These are phyloP conservation scores for Avahi laniger DNA, from an alignment of 2,797 vertebrate genomes.

Conservation along the genomic window DNA sequence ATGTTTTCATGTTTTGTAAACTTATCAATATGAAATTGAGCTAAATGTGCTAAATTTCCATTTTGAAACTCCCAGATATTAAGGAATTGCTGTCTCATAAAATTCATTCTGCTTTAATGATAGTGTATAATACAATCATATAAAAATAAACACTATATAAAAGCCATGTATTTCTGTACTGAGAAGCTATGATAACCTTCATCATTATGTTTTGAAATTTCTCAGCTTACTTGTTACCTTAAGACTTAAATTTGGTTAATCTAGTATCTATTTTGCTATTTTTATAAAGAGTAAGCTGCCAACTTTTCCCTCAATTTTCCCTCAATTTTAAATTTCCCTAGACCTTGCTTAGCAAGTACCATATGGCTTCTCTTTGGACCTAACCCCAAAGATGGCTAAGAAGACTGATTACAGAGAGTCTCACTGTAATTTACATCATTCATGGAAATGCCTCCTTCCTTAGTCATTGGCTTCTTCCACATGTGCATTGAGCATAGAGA, in stretches of 20 bases:
- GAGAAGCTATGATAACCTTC: neutral
- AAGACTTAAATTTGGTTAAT: neutral
- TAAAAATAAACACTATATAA: constrained; percentile 61
- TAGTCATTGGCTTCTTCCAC: neutral
- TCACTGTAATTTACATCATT: constrained; percentile 29
- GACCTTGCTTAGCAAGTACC: neutral
- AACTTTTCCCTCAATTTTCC: neutral
- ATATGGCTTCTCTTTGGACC: neutral
- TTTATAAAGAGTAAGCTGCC: neutral
- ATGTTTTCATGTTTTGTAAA: constrained; percentile 1
- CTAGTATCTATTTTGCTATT: neutral
- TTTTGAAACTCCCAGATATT: constrained; percentile 13
- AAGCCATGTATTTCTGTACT: neutral
- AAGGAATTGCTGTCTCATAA: neutral
- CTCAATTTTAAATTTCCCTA: neutral
- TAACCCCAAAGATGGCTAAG: neutral
- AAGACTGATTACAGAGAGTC: neutral
- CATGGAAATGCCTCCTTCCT: constrained; percentile 29
- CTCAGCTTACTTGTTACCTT: constrained; percentile 37
- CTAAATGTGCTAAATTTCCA: constrained; percentile 13
- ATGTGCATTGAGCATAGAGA: neutral
- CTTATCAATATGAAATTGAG: constrained; percentile 55
- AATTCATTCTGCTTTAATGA: constrained; percentile 35
- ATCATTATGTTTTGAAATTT: neutral
- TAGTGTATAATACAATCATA: constrained; percentile 49